phyloP scores from a whole-genome alignment of 1,140 invertebrate species.

The Drosophila tristis region DNA sequence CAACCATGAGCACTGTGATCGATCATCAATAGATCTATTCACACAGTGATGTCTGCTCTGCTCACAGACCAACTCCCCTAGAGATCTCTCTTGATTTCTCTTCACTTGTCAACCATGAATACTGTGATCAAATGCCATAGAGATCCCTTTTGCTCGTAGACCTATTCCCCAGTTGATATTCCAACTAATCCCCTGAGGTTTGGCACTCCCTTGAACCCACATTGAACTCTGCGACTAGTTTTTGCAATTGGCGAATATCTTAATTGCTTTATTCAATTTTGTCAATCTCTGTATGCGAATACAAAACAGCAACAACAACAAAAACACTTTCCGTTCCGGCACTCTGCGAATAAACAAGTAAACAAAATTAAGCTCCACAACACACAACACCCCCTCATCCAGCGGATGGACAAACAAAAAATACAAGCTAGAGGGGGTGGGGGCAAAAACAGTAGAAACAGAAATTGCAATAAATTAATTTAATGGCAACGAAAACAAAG shows the following conservation, averaged over 20 bases:
- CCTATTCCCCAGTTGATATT: no score
- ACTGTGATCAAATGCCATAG: no score
- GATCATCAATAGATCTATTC: no score
- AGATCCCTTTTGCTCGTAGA: no score
- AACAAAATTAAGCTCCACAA: constrained; percentile 25
- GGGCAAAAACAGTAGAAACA: constrained; percentile 2
- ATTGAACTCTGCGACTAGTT: background rate
- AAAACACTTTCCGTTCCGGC: background rate
- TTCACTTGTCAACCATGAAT: no score
- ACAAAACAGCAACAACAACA: background rate
- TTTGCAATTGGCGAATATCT: constrained; percentile 2
- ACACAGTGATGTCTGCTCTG: no score
- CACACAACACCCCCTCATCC: background rate
- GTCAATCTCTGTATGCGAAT: constrained; percentile 5
- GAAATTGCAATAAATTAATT: constrained; percentile 64
- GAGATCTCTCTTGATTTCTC: no score
- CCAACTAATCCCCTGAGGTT: no score
- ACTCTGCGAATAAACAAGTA: constrained; percentile 7
- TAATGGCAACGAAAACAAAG: constrained; percentile 48
- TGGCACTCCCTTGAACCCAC: background rate
- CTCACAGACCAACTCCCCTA: no score
- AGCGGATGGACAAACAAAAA: constrained; percentile 37
- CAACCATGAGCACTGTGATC: no score
- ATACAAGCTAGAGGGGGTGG: background rate
- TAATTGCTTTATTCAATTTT: constrained; percentile 41